phyloP scores from a whole-genome alignment of 2,888 invertebrate genomes.

The Hyppa rectilinea region DNA sequence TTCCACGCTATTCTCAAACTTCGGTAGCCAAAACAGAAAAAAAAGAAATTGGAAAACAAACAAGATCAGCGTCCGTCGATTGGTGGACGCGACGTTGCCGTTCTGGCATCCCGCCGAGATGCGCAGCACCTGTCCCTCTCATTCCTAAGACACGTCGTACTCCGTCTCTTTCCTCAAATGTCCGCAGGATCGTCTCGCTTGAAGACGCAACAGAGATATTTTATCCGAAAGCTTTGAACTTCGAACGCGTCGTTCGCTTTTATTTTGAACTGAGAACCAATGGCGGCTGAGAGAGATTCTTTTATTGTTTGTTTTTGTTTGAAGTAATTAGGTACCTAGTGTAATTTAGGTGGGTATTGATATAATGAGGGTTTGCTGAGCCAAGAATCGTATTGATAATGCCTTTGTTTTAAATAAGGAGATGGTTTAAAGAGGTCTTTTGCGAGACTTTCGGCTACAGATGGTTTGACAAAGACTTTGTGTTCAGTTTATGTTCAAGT shows the following conservation, averaged over 20 bases:
- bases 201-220: slow-evolving; percentile 89
- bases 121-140: slow-evolving; percentile 75
- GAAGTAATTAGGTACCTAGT: slow-evolving; percentile 47
- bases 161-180: slow-evolving; percentile 77
- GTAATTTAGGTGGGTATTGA: slow-evolving; percentile 20
- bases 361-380: not conserved
- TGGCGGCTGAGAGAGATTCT: slow-evolving; percentile 67
- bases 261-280: slow-evolving; percentile 81
- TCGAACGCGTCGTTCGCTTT: slow-evolving; percentile 81
- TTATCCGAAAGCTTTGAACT: slow-evolving; percentile 86
- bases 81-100: slow-evolving; percentile 90
- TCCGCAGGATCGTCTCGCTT: slow-evolving; percentile 89
- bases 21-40: slow-evolving; percentile 71
- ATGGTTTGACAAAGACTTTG: not conserved
- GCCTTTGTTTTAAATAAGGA: not conserved
- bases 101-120: slow-evolving; percentile 85
- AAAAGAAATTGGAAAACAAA: slow-evolving; percentile 80
- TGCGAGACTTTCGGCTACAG: not conserved
- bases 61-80: slow-evolving; percentile 84
- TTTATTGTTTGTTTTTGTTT: slow-evolving; percentile 64
- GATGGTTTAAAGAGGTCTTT: not conserved
- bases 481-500: not conserved
- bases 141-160: slow-evolving; percentile 57
- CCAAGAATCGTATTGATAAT: not conserved
- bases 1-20: slow-evolving; percentile 67